Percentiles rank a stretch among this genome's conserved stretches.
phyloP scores from a whole-genome alignment of 2,113 vertebrate species.

The Sus scrofa region DNA sequence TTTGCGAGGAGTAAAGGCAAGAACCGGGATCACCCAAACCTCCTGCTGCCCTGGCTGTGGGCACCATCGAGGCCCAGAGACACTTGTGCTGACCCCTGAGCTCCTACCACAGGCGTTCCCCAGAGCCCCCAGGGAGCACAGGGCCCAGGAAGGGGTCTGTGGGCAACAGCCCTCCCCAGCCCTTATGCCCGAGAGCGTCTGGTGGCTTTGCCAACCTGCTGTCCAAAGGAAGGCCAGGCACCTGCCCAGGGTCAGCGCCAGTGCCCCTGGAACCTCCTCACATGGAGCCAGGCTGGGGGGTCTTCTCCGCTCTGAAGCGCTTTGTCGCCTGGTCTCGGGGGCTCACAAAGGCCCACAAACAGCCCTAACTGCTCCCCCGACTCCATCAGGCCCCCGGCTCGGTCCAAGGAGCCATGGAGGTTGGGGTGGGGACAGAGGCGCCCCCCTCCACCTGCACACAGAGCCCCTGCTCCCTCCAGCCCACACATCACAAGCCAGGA shows the following conservation, averaged over 20 bases:
- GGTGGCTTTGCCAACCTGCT: background rate
- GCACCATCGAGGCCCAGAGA: rapidly evolving
- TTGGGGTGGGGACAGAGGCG: rapidly evolving
- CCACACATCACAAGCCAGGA: rapidly evolving
- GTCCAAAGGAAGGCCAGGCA: background rate
- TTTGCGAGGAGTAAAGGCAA: background rate
- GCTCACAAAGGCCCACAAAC: background rate
- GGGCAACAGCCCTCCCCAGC: background rate
- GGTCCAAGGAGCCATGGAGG: rapidly evolving
- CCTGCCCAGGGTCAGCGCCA: background rate
- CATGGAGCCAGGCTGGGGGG: background rate
- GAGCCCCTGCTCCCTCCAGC: background rate
- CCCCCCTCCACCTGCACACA: rapidly evolving
- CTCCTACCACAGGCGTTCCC: rapidly evolving
- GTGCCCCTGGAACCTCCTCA: background rate
- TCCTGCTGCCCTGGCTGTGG: rapidly evolving
- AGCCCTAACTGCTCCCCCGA: background rate
- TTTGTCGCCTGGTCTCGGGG: background rate
- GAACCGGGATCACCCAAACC: background rate
- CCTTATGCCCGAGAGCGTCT: background rate
- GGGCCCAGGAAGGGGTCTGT: background rate
- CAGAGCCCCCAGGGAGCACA: rapidly evolving
- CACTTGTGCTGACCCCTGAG: rapidly evolving
- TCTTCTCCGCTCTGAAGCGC: background rate
- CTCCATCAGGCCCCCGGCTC: background rate